Evolutionary conservation across 2,113 vertebrate genomes (phyloP).

Genomic region (Ailurus styani): DNA sequence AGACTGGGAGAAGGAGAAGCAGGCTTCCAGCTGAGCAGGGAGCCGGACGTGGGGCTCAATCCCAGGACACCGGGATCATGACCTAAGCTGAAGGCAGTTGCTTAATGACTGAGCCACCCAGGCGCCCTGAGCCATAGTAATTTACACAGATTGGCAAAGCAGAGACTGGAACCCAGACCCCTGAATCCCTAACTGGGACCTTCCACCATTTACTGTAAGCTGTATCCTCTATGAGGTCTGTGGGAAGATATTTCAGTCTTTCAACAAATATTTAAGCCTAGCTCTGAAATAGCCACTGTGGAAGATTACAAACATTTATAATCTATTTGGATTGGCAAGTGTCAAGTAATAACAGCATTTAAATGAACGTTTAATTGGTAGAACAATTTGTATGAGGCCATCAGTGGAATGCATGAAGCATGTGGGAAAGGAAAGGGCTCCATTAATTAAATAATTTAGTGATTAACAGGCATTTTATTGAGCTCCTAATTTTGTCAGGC

Average conservation of each 20-base stretch:
- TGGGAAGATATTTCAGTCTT: background rate
- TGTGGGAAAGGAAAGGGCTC: background rate
- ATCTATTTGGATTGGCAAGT: background rate
- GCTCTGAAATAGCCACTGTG: background rate
- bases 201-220: background rate
- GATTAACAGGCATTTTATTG: background rate
- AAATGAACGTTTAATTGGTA: background rate
- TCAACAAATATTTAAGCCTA: background rate
- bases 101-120: too few relatives aligned
- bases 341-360: background rate
- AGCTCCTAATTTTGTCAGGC: background rate
- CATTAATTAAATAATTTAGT: background rate
- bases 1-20: too few relatives aligned
- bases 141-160: background rate
- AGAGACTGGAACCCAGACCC: background rate
- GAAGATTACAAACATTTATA: background rate
- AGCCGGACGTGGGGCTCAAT: too few relatives aligned
- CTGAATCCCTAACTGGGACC: background rate
- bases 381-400: background rate
- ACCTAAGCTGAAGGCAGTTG: too few relatives aligned
- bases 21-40: too few relatives aligned
- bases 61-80: too few relatives aligned
- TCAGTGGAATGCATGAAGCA: background rate
- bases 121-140: background rate
- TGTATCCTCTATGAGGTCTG: background rate